Evolutionary conservation across 1,140 invertebrate genomes (phyloP).

Genomic region (Aricia agestis): DNA sequence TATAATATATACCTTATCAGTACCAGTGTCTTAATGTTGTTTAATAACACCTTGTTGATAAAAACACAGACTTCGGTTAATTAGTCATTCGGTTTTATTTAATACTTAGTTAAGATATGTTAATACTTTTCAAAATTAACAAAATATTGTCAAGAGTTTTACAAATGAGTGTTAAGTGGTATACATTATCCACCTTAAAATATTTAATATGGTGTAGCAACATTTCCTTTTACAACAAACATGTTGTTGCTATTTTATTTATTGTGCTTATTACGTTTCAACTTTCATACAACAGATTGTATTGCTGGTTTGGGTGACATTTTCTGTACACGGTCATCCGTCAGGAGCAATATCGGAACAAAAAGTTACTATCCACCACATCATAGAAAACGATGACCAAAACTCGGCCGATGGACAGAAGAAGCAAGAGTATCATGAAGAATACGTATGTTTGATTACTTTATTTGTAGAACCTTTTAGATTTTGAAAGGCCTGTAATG

Average conservation of each 20-base stretch:
- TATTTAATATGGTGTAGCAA: no score
- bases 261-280: no score
- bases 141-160: no score
- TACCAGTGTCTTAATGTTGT: not conserved
- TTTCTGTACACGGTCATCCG: slow-evolving; percentile 35
- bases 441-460: slow-evolving; percentile 48
- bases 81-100: no score
- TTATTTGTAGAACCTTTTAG: not conserved
- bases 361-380: slow-evolving; percentile 32
- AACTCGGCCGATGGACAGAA: slow-evolving; percentile 30
- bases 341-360: slow-evolving; percentile 43
- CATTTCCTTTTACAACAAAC: no score
- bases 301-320: slow-evolving; percentile 30
- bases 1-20: not conserved
- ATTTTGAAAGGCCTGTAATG: not conserved
- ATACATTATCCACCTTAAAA: no score
- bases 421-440: slow-evolving; percentile 44
- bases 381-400: slow-evolving; percentile 27
- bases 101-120: no score
- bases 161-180: no score
- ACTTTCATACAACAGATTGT: slow-evolving; percentile 22
- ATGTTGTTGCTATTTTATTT: no score
- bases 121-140: no score
- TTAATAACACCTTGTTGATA: no score
- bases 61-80: no score